These are phyloP conservation scores for Melanogrammus aeglefinus DNA, from an alignment of 2,797 vertebrate genomes.

Conservation along the genomic window DNA sequence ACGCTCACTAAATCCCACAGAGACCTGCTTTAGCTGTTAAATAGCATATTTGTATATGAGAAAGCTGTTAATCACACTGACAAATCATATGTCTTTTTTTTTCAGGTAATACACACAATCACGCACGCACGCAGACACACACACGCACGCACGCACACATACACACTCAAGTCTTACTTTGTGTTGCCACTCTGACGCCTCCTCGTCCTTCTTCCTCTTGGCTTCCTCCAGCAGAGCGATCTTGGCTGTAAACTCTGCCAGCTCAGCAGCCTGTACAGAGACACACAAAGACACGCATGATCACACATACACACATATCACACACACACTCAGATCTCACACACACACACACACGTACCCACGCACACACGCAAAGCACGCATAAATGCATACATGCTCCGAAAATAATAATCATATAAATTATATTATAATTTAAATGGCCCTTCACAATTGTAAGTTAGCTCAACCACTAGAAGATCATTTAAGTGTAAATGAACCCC, in stretches of 20 bases:
- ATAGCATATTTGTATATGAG: too few species aligned
- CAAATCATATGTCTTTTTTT: too few species aligned
- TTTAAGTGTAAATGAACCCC: too few species aligned
- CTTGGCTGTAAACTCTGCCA: slow-evolving; percentile 96
- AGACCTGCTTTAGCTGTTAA: too few species aligned
- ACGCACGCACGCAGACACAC: too few species aligned
- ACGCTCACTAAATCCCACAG: too few species aligned
- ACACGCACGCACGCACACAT: neutral
- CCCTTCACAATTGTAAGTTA: neutral
- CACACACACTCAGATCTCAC: neutral
- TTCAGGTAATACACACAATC: too few species aligned
- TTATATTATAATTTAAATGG: neutral
- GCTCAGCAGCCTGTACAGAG: slow-evolving; percentile 85
- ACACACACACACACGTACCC: neutral
- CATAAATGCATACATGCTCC: neutral
- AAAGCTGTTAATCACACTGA: too few species aligned
- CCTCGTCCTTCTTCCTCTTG: slow-evolving; percentile 97
- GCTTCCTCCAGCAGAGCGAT: slow-evolving; percentile 94
- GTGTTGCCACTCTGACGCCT: slow-evolving; percentile 95
- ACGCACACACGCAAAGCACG: neutral
- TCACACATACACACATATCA: neutral
- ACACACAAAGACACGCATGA: neutral
- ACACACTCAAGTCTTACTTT: slow-evolving; percentile 76
- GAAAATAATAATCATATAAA: neutral
- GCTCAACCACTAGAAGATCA: neutral